Conservation (phyloP, 2,113 vertebrate species). For the Oenanthe oenanthe region DNA sequence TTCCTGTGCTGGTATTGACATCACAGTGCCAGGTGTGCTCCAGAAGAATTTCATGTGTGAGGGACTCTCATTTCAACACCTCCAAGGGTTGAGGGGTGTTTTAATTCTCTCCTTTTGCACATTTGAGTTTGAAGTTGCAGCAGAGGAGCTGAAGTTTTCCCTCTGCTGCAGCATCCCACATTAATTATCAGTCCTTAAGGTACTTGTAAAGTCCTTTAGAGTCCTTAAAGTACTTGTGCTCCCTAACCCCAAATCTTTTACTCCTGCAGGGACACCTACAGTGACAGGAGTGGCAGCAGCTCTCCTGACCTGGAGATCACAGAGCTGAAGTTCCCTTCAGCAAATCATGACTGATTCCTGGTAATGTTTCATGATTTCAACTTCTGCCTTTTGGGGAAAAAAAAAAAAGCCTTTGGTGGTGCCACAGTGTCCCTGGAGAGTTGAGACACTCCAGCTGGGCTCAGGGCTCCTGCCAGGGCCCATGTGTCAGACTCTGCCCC, state of each 20-base stretch:
- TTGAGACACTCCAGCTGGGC: background rate
- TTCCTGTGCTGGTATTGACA: background rate
- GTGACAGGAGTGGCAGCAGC: conserved; percentile 89
- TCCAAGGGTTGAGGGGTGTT: background rate
- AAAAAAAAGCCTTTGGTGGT: no score
- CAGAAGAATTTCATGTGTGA: background rate
- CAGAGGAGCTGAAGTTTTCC: background rate
- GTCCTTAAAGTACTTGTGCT: background rate
- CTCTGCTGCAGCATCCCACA: background rate
- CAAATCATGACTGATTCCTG: conserved; percentile 77
- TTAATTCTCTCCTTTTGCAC: background rate
- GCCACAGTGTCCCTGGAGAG: background rate
- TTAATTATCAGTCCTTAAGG: background rate
- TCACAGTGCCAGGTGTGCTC: background rate
- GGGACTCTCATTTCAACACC: background rate
- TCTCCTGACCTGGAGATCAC: conserved; percentile 91
- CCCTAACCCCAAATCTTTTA: background rate
- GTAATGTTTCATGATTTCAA: background rate
- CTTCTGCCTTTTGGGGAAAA: background rate
- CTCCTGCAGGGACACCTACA: conserved; percentile 89
- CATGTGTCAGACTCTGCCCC: fast-evolving
- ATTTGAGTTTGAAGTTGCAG: background rate
- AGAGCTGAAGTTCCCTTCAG: conserved; percentile 84
- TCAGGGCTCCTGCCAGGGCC: background rate
- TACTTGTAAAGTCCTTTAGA: no score